Conservation (phyloP, 2,113 vertebrate genomes). For the Vulpes ferrilata region DNA sequence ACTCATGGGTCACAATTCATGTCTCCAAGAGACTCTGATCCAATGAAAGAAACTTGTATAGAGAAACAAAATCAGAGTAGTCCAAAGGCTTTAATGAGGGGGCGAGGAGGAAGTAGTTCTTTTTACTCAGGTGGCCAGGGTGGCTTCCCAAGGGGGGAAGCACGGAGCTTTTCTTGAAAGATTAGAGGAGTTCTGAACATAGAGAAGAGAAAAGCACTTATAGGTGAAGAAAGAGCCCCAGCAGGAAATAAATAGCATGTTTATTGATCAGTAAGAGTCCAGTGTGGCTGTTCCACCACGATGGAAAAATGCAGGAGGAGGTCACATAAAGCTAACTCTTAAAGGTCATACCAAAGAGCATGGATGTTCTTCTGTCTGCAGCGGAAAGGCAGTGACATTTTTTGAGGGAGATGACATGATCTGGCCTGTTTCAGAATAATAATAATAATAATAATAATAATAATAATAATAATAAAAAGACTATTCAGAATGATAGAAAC, state of each 20-base stretch:
- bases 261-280: not conserved
- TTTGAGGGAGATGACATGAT: not conserved
- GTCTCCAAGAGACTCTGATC: not conserved
- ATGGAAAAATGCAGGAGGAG: too few relatives aligned
- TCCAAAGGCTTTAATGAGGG: not conserved
- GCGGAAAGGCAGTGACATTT: too few relatives aligned
- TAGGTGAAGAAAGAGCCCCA: not conserved
- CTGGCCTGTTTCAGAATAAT: not conserved
- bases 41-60: not conserved
- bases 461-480: not conserved
- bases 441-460: too few relatives aligned
- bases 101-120: not conserved
- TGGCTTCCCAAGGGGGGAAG: not conserved
- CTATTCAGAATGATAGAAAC: not conserved
- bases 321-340: too few relatives aligned
- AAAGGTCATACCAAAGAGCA: not conserved
- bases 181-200: not conserved
- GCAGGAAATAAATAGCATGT: not conserved
- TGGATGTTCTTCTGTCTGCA: not conserved
- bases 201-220: not conserved
- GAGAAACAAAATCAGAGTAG: not conserved
- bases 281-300: not conserved
- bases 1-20: not conserved
- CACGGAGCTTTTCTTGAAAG: not conserved
- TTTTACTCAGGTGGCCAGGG: not conserved